Evolutionary conservation across 2,113 vertebrate species (phyloP), one percentile per base, ranked within the genome.

Genomic region (Scopus umbretta): DNA sequence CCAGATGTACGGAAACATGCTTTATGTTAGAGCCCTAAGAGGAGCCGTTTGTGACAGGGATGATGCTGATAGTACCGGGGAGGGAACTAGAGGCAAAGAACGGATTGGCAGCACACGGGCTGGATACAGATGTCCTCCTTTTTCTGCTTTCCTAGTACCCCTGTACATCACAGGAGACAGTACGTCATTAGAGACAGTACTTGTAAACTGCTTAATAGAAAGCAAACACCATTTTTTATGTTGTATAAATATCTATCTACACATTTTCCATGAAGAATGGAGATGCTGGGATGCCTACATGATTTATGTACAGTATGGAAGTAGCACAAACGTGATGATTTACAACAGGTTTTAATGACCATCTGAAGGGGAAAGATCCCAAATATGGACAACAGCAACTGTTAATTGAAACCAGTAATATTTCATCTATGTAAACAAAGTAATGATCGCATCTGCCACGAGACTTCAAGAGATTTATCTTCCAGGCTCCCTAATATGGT

Each of bases 381-480:
- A 95, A 96, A 97, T 95, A 93, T 52, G 89, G 93, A 90, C 66
- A 86, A 86, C 63, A 89, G 79, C 94, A 83, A 89, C 95, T 94
- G 95, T 70, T 86, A 96, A 85, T 94, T 87, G 66, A 36, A 56
- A 84, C 76, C 36, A 83, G 94, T 81, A 53, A 90, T 94, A 67
- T 96, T 78, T 93, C 80, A 86, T 61, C 90, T 80, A 13, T 63
- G 90, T 97, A 94, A 93, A 97, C 96, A 96, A 95, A 96, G 87
- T 94, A 68, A 96, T 91, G 84, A 96, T 94, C 88, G 75, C 1
- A 55, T 90, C 96, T 96, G 85, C 80, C 70, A 74, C 91, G 88
- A 95, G 97, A 88, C 95, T 98, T 96, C 71, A 78, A 70, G 96
- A 96, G 98, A 97, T 98, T 98, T 97, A 94, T 97, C 95, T 42